Conservation (phyloP, 2,797 vertebrate genomes). For the Halcyon badia region DNA sequence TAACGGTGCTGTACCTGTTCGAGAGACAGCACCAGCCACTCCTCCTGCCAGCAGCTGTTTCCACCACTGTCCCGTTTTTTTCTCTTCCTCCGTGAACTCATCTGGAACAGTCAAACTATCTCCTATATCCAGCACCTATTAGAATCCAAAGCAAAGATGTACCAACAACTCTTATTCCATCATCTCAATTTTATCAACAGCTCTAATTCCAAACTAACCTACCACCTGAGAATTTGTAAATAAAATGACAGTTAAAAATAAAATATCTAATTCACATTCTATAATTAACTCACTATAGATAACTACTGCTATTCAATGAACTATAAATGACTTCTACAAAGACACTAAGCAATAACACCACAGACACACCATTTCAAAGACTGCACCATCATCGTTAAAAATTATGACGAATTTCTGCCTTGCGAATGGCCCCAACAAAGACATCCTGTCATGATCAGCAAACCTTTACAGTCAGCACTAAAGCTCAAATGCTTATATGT, state of each 20-base stretch:
- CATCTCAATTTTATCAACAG: background rate
- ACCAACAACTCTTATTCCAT: background rate
- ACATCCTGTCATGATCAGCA: conserved; percentile 61
- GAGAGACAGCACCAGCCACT: conserved; percentile 90
- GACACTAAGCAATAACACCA: background rate
- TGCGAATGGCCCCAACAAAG: conserved; percentile 75
- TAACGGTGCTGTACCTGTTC: conserved; percentile 92
- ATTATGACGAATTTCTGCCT: conserved; percentile 75
- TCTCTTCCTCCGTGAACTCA: conserved; percentile 95
- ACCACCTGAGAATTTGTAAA: background rate
- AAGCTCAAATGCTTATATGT: conserved; percentile 9
- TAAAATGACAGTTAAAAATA: background rate
- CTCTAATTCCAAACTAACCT: background rate
- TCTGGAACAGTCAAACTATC: conserved; percentile 93
- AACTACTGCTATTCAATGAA: background rate
- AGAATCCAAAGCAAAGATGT: conserved; percentile 27
- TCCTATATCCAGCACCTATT: conserved; percentile 93
- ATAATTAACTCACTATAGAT: background rate
- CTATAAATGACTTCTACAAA: background rate
- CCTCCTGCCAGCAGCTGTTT: conserved; percentile 91
- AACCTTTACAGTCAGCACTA: conserved; percentile 19
- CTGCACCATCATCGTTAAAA: conserved; percentile 79
- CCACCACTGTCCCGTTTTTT: conserved; percentile 92
- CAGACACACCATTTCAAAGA: conserved; percentile 83
- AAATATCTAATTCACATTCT: background rate